A percentile compares a stretch with the other conserved stretches of the same genome.
Conservation (phyloP, 2,888 invertebrate species). For the Eupeodes latifasciatus region DNA sequence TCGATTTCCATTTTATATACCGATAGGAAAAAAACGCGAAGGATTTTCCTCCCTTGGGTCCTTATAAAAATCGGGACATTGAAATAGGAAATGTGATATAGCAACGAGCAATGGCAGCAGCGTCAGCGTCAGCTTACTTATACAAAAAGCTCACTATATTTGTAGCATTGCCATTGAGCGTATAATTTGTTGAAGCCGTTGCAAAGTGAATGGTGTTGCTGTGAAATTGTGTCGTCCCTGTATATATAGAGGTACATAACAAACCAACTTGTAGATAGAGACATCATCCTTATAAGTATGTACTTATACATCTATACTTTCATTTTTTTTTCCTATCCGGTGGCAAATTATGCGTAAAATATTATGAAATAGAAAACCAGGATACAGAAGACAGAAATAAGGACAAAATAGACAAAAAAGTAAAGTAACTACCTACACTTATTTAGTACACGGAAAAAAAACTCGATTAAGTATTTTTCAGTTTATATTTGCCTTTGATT, state of each 20-base stretch:
- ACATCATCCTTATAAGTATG: slow-evolving; percentile 6
- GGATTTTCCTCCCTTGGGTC: not conserved
- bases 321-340: slow-evolving; percentile 46
- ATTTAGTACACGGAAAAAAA: not conserved
- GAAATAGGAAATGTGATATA: slow-evolving; percentile 63
- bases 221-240: not conserved
- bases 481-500: too few relatives aligned
- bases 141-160: slow-evolving; percentile 34
- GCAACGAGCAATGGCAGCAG: not conserved
- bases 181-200: slow-evolving; percentile 70
- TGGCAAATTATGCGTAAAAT: slow-evolving; percentile 74
- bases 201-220: slow-evolving; percentile 45
- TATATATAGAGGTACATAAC: not conserved
- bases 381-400: slow-evolving; percentile 8
- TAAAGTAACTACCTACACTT: slow-evolving; percentile 7
- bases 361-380: slow-evolving; percentile 69
- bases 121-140: not conserved
- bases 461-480: too few relatives aligned
- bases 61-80: slow-evolving; percentile 60
- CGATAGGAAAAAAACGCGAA: not conserved
- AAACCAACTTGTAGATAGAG: not conserved
- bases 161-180: slow-evolving; percentile 51
- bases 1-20: slow-evolving; percentile 61
- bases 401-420: not conserved
- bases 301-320: not conserved